Base-by-base conservation (phyloP, 1,140 invertebrate species). In the Euglossa dilemma region DNA sequence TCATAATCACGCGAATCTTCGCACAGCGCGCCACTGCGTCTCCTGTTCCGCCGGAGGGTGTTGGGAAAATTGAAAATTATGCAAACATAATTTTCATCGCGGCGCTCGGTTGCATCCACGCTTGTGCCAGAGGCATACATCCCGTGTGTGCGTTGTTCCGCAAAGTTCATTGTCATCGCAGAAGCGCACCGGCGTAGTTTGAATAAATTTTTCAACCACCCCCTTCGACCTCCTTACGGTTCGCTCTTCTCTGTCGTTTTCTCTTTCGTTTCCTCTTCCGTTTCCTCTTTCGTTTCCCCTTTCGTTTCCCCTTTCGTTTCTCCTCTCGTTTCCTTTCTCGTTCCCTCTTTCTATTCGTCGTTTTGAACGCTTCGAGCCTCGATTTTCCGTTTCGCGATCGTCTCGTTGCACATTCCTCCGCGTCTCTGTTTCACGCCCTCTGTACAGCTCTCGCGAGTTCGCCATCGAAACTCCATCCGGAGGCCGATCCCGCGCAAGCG, bases 31-130 rank as follows among this genome's bases (percentile, higher is more conserved):
- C 71, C 47, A 52, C 73, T 25, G 36, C 67, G 16, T 87, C 59
- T 36, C 36, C 16, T 16, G 23, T 43, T 71, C 47, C 56, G 71
- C 73, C 66, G 63, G 23, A 43, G 64, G 59, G 56, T 54, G 61
- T 6, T 43, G 23, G 11, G 64, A 25, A 85, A 84, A 88, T 88
- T 88, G 85, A 84, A 88, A 85, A 88, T 85, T 87, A 88, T 87
- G 83, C 87, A 87, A 87, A 88, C 83, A 78, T 85, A 70, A 87
- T 87, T 87, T 81, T 73, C 72, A 64, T 67, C 71, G 50, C 16
- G 54, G 59, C 71, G 76, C 67, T 36, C 54, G 67, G 56, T 84
- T 36, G 80, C 66, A 25, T 45, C 57, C 61, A 20, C 74, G 63
- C 18, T 70, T 36, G 9, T 45, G 45, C 23, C 80, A 54, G 7